Conservation (phyloP, 2,797 vertebrate species). For the Buphagus erythrorhynchus region DNA sequence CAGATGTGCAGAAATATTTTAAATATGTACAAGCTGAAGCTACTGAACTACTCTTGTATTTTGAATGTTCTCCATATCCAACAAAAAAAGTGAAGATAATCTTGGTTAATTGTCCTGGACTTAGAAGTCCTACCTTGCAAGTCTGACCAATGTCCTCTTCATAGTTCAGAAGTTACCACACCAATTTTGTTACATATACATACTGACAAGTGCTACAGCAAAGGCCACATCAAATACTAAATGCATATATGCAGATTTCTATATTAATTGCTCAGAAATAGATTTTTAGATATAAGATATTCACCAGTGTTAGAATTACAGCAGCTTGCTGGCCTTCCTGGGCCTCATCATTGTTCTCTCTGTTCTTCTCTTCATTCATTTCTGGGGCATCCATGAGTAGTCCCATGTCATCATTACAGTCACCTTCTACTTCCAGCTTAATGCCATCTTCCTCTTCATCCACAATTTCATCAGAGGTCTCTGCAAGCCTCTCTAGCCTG, state of each 20-base stretch:
- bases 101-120: neutral
- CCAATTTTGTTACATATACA: neutral
- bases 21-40: neutral
- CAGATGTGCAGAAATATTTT: neutral
- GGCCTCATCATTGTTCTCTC: neutral
- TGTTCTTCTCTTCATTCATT: neutral
- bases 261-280: neutral
- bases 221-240: neutral
- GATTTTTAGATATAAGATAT: neutral
- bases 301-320: slow-evolving; percentile 71
- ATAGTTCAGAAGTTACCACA: neutral
- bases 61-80: neutral
- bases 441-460: slow-evolving; percentile 50
- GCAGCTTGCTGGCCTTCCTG: neutral
- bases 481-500: slow-evolving; percentile 76
- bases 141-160: neutral
- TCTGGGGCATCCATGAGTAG: neutral
- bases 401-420: neutral
- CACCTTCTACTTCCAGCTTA: neutral
- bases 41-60: neutral
- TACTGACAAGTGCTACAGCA: neutral
- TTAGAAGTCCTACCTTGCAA: neutral
- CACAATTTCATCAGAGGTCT: slow-evolving; percentile 58
- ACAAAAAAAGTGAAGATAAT: neutral
- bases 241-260: neutral